Conservation (phyloP, 2,797 vertebrate species). For the Uromys caudimaculatus region DNA sequence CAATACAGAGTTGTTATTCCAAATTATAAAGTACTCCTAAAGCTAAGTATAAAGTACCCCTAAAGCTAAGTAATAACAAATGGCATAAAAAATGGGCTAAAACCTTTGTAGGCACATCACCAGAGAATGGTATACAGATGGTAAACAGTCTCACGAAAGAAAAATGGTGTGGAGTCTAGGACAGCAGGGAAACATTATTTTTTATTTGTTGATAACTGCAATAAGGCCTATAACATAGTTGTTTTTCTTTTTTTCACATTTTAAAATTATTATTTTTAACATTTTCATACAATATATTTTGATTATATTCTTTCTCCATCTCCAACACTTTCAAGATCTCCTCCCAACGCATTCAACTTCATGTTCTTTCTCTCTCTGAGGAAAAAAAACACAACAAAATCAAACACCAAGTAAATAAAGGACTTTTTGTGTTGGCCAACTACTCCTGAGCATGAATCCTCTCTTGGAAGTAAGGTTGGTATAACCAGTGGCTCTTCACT, state of each 20-base stretch:
- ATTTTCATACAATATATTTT: neutral
- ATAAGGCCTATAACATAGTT: neutral
- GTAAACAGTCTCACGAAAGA: neutral
- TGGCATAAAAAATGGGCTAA: neutral
- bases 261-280: neutral
- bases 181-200: neutral
- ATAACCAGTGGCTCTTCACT: neutral
- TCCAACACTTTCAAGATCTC: neutral
- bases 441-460: neutral
- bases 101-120: neutral
- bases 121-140: neutral
- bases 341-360: neutral
- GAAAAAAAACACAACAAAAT: neutral
- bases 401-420: neutral
- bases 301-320: neutral
- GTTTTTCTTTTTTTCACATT: neutral
- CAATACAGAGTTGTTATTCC: neutral
- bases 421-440: neutral
- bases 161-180: neutral
- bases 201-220: neutral
- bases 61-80: neutral
- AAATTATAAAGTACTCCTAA: neutral
- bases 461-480: neutral
- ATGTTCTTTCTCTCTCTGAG: neutral
- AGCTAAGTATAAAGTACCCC: neutral